These are phyloP conservation scores for Serinus canaria DNA, from an alignment of 2,113 vertebrate genomes.

Conservation along the genomic window DNA sequence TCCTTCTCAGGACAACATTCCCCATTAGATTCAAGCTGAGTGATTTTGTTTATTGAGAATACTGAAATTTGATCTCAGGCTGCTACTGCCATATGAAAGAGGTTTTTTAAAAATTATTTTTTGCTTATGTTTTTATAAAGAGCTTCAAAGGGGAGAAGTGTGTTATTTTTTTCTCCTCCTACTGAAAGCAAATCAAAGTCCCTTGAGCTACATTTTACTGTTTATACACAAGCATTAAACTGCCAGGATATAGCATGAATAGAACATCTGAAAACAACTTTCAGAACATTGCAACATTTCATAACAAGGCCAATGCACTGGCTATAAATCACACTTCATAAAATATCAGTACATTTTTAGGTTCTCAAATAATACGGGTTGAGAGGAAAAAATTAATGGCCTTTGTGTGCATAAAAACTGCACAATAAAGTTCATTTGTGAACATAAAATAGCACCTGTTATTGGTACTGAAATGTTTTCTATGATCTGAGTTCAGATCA, in stretches of 20 bases:
- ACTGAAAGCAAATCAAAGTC: not conserved
- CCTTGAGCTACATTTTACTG: not conserved
- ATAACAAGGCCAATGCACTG: not conserved
- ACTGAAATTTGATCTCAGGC: not conserved
- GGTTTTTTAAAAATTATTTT: not conserved
- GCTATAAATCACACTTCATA: not conserved
- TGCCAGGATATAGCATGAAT: not conserved
- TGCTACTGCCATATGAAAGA: not conserved
- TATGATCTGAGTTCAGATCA: not conserved
- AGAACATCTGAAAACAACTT: not conserved
- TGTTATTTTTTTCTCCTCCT: not conserved
- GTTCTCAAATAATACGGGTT: not conserved
- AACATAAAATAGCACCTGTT: not conserved
- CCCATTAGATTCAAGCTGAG: not conserved
- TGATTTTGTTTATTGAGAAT: not conserved
- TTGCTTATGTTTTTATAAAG: not conserved
- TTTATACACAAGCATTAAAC: not conserved
- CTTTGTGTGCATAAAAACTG: not conserved
- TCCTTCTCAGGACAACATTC: not conserved
- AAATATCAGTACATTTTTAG: not conserved
- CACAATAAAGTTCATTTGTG: not conserved
- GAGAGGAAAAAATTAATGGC: not conserved
- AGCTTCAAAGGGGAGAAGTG: not conserved
- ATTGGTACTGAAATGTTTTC: not conserved
- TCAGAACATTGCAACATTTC: not conserved